Evolutionary conservation across 2,888 invertebrate genomes (phyloP).

Genomic region (Hecatera dysodea): DNA sequence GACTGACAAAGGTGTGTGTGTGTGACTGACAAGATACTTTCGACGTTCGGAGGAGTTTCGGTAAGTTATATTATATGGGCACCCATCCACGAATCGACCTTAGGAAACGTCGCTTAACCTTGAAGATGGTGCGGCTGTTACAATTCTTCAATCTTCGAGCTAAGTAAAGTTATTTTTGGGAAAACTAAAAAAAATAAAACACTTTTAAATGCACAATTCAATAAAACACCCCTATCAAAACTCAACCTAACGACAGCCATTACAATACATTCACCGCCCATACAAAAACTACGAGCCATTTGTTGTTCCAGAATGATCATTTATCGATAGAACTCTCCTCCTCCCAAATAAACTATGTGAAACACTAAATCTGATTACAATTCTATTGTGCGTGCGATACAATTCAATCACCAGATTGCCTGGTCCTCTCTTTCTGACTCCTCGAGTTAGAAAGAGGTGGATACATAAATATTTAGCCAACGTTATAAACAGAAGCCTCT

Average conservation of each 20-base stretch:
- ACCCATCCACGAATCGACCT: no score
- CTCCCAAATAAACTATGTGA: conserved; percentile 47
- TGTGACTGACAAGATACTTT: no score
- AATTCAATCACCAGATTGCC: conserved; percentile 68
- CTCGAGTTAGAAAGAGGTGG: conserved; percentile 29
- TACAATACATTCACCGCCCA: conserved; percentile 14
- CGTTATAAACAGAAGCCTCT: conserved; percentile 30
- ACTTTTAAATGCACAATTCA: background rate
- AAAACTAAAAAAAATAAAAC: background rate
- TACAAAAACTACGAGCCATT: conserved; percentile 38
- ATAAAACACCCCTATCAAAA: background rate
- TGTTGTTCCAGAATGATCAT: conserved; percentile 39
- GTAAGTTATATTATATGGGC: no score
- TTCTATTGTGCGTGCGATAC: conserved; percentile 61
- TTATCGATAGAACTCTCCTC: conserved; percentile 36
- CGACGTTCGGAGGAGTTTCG: no score
- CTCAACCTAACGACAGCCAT: conserved; percentile 4
- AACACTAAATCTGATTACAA: conserved; percentile 66
- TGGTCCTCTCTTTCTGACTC: conserved; percentile 38
- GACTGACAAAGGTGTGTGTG: no score
- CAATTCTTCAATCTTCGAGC: no score
- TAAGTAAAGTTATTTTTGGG: no score
- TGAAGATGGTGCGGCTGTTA: no score
- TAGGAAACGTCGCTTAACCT: no score
- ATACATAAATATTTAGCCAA: conserved; percentile 42